These are phyloP conservation scores for Centropristis striata DNA, from an alignment of 2,113 vertebrate species.

Conservation along the genomic window DNA sequence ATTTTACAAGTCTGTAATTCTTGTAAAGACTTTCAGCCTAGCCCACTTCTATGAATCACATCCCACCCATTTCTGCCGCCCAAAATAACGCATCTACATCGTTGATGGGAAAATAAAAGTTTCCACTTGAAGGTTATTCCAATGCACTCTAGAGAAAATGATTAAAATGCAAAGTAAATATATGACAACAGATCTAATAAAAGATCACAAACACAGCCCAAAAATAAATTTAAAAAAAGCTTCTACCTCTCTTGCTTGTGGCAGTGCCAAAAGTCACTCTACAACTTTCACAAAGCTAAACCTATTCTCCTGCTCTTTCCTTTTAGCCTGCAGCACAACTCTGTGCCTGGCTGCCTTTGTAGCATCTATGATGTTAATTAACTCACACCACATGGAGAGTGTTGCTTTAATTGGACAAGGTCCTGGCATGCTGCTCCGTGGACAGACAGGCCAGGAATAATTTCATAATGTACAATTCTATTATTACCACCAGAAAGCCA, in stretches of 20 bases:
- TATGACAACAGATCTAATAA: slow-evolving; percentile 28
- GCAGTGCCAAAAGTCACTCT: slow-evolving; percentile 24
- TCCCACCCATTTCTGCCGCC: slow-evolving; percentile 29
- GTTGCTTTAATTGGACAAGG: slow-evolving; percentile 78
- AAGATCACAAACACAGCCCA: slow-evolving; percentile 26
- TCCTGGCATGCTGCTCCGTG: slow-evolving; percentile 59
- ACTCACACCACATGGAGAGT: slow-evolving; percentile 75
- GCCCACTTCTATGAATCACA: slow-evolving; percentile 52
- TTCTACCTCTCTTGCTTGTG: slow-evolving; percentile 7
- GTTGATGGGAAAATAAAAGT: slow-evolving; percentile 27
- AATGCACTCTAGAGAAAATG: slow-evolving; percentile 25
- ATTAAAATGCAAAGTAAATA: slow-evolving; percentile 22
- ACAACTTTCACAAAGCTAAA: slow-evolving; percentile 37
- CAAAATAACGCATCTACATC: slow-evolving; percentile 30
- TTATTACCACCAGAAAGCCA: slow-evolving; percentile 60
- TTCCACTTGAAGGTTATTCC: slow-evolving; percentile 16
- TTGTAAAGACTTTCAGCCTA: slow-evolving; percentile 49
- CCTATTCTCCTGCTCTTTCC: slow-evolving; percentile 30
- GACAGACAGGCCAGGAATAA: slow-evolving; percentile 67
- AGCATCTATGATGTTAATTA: slow-evolving; percentile 73
- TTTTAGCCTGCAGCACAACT: slow-evolving; percentile 48
- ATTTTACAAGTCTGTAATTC: slow-evolving; percentile 60
- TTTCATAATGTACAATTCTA: slow-evolving; percentile 68
- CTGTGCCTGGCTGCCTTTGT: slow-evolving; percentile 55
- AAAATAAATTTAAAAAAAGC: slow-evolving; percentile 44